Evolutionary conservation across 2,113 vertebrate species (phyloP).

Genomic region (Progne subis): DNA sequence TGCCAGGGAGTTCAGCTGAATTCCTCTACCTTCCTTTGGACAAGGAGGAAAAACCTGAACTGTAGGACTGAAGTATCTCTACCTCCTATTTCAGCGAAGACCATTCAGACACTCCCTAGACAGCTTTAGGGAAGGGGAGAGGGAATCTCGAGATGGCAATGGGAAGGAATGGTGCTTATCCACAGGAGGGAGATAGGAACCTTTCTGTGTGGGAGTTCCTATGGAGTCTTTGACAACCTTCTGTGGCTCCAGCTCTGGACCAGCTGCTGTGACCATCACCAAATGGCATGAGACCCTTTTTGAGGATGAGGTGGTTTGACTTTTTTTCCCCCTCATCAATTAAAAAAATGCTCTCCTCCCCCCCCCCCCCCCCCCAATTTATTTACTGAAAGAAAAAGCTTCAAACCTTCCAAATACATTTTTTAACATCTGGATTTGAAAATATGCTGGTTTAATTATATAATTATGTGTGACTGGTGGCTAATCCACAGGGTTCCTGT

Average conservation of each 20-base stretch:
- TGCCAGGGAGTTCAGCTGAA: neutral
- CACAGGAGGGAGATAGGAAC: neutral
- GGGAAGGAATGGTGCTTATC: neutral
- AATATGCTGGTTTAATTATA: neutral
- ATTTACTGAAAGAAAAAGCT: neutral
- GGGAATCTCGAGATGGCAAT: neutral
- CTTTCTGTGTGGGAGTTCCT: neutral
- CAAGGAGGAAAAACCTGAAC: neutral
- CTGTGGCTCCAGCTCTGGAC: neutral
- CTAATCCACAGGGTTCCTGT: neutral
- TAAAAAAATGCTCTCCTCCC: neutral
- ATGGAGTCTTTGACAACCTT: neutral
- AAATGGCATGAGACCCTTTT: fast-evolving
- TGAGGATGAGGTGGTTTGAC: neutral
- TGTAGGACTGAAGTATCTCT: neutral
- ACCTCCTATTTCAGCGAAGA: neutral
- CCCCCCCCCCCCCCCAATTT: fast-evolving
- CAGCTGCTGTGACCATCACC: neutral
- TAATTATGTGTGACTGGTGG: neutral
- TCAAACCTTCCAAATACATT: neutral
- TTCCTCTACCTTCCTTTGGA: neutral
- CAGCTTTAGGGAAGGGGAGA: neutral
- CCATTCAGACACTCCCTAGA: neutral
- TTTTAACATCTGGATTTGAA: neutral
- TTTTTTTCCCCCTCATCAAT: neutral